Conservation (phyloP, 2,113 vertebrate species). For the Paracanthobrama guichenoti region DNA sequence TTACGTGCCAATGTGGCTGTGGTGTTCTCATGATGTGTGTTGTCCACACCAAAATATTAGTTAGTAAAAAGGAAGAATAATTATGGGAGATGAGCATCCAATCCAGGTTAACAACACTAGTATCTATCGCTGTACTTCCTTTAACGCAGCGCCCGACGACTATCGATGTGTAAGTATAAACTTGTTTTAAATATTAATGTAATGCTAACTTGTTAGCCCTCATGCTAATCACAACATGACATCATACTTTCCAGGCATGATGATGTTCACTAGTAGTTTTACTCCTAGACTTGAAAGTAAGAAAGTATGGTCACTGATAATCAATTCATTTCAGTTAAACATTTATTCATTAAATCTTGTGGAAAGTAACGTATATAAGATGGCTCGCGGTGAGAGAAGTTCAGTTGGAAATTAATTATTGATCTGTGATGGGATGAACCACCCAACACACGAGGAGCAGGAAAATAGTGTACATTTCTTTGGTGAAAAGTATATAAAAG, state of each 20-base stretch:
- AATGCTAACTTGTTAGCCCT: slow-evolving; percentile 19
- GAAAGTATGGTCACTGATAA: neutral
- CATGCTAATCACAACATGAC: slow-evolving; percentile 25
- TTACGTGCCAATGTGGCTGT: slow-evolving; percentile 56
- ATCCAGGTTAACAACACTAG: slow-evolving; percentile 53
- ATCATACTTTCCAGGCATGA: neutral
- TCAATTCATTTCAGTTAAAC: neutral
- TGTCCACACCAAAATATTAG: slow-evolving; percentile 29
- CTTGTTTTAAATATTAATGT: neutral
- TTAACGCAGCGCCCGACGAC: slow-evolving; percentile 68
- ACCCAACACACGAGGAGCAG: neutral
- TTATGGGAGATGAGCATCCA: slow-evolving; percentile 29
- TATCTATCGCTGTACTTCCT: slow-evolving; percentile 67
- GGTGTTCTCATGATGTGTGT: slow-evolving; percentile 47
- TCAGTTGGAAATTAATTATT: neutral
- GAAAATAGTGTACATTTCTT: neutral
- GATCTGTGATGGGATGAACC: neutral
- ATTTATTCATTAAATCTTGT: neutral
- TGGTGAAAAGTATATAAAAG: neutral
- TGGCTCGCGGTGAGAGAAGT: neutral
- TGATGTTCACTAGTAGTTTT: neutral
- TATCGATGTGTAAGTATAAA: slow-evolving; percentile 77
- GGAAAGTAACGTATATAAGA: neutral
- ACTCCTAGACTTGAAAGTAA: neutral
- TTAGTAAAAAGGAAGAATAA: slow-evolving; percentile 52